Evolutionary conservation across 1,140 invertebrate species (phyloP).

Genomic region (Diorhabda elongata): DNA sequence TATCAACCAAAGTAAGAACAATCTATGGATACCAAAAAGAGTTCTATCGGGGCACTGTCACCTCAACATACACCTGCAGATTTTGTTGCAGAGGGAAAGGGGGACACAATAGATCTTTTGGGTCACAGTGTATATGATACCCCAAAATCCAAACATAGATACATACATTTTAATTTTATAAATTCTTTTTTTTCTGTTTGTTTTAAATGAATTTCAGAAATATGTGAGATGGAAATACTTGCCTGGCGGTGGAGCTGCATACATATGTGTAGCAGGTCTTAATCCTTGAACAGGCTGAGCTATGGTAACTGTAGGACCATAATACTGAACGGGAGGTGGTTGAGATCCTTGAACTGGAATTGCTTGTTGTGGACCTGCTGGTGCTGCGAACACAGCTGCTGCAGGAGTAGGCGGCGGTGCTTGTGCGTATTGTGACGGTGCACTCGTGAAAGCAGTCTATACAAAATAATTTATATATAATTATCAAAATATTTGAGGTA

Average conservation of each 20-base stretch:
- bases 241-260: slow-evolving; percentile 32
- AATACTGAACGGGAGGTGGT: slow-evolving; percentile 38
- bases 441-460: slow-evolving; percentile 24
- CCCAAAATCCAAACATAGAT: too few relatives aligned
- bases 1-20: too few relatives aligned
- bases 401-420: slow-evolving; percentile 22
- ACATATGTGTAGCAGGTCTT: slow-evolving; percentile 40
- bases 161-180: too few relatives aligned
- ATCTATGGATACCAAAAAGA: too few relatives aligned
- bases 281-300: slow-evolving; percentile 33
- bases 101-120: too few relatives aligned
- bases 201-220: too few relatives aligned
- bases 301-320: slow-evolving; percentile 41
- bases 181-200: too few relatives aligned
- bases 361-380: slow-evolving; percentile 25
- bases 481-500: too few relatives aligned
- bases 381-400: slow-evolving; percentile 18
- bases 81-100: too few relatives aligned
- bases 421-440: slow-evolving; percentile 24
- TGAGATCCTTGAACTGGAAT: background rate
- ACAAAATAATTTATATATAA: background rate
- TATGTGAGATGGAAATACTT: background rate
- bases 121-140: too few relatives aligned
- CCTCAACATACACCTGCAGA: too few relatives aligned
- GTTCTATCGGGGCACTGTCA: too few relatives aligned